Evolutionary conservation across 2,888 invertebrate genomes (phyloP), one percentile per base, ranked within the genome.

Genomic region (Pristionchus mayeri): DNA sequence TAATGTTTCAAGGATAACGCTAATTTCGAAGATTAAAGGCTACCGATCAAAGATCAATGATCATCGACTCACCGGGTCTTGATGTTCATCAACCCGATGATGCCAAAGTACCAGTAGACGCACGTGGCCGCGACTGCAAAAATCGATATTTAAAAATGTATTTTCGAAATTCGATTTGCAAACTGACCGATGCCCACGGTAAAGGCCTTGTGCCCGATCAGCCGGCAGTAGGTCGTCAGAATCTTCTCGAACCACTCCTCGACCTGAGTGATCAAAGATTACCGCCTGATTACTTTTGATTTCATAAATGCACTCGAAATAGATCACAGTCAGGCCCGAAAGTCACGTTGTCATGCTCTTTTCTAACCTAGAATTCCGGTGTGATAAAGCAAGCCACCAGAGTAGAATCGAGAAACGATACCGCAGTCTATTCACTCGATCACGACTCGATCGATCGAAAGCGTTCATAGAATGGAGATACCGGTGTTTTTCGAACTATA

Each of bases 61-160:
- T 6, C 30, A 34, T 34, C 34, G 24, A 11, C 40, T n/a, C 44
- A 40, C 71, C 54, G 37, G n/a, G 80, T 80, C 57, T 80, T 37
- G 57, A 90, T 88, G 67, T 87, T 89, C 85, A 89, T 84, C 18
- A 90, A 75, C n/a, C 90, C 88, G 50, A 78, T 37, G 54, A 85
- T 71, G 27, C 86, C 86, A 24, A 87, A 86, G 80, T 87, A 87
- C 91, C 90, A 92, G 75, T 91, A 92, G 60, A 86, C 78, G 13
- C 40, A 83, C 13, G 90, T 89, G 34, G 86, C 86, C 1, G 84
- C 21, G 50, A 90, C 84, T 82, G 34, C n/a, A 27, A 63, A 50
- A 4, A 83, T 44, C 48, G 4, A n/a, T n/a, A n/a, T n/a, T n/a
- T n/a, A n/a, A n/a, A n/a, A n/a, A n/a, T n/a, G n/a, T n/a, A n/a